These are phyloP conservation scores for Chloroceryle aenea DNA, from an alignment of 2,113 vertebrate species.

Conservation along the genomic window DNA sequence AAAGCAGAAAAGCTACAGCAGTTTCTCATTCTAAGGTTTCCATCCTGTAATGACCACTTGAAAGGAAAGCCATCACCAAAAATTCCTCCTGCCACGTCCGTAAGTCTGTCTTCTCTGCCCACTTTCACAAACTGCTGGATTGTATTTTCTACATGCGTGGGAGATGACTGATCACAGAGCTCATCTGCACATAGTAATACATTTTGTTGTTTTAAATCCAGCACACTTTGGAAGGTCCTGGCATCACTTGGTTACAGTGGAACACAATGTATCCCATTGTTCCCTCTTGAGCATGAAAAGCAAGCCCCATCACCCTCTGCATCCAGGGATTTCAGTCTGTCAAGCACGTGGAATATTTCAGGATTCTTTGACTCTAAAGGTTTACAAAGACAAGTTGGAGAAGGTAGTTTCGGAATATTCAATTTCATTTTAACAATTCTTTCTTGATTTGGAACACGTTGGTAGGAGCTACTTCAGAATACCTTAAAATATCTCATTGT, in stretches of 20 bases:
- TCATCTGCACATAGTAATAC: background rate
- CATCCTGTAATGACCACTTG: background rate
- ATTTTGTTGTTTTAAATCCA: background rate
- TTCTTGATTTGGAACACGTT: background rate
- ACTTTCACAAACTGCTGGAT: background rate
- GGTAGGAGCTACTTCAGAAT: background rate
- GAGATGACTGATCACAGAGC: background rate
- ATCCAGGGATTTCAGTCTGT: background rate
- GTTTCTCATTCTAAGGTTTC: background rate
- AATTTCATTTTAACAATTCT: background rate
- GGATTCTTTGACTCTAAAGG: background rate
- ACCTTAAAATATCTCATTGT: background rate
- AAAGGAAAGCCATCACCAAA: background rate
- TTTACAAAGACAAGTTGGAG: background rate
- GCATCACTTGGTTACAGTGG: background rate
- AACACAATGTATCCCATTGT: background rate
- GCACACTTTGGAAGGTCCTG: background rate
- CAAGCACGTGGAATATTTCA: background rate
- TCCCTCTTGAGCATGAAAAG: background rate
- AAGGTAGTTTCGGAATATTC: background rate
- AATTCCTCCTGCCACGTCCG: accelerated
- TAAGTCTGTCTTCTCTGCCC: background rate
- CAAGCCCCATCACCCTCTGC: background rate
- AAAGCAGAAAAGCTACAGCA: background rate
- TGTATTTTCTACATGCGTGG: background rate